Evolutionary conservation across 1,140 invertebrate genomes (phyloP).

Genomic region (Scaptomyza hsui): DNA sequence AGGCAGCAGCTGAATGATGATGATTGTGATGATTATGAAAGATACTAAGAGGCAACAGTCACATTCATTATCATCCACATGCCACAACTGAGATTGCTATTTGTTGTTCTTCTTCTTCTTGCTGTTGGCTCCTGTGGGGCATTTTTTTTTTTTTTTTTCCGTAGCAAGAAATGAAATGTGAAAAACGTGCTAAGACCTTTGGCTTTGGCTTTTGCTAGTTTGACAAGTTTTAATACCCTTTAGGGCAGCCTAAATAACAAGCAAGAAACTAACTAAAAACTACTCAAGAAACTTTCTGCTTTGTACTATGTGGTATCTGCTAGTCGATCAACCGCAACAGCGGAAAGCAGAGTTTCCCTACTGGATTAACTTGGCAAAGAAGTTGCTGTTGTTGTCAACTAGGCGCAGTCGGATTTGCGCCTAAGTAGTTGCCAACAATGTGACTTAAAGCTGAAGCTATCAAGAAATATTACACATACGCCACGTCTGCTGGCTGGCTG

Average conservation of each 20-base stretch:
- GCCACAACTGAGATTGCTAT: constrained; percentile 9
- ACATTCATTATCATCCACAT: constrained; percentile 42
- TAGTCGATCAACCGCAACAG: neutral
- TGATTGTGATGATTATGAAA: constrained; percentile 12
- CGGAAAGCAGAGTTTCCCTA: neutral
- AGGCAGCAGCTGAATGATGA: constrained; percentile 8
- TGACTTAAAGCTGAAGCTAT: constrained; percentile 19
- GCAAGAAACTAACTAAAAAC: neutral
- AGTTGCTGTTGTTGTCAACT: constrained; percentile 22
- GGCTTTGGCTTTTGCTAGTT: constrained; percentile 9
- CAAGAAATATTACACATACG: constrained; percentile 44
- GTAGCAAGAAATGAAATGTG: constrained; percentile 63
- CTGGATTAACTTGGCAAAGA: neutral
- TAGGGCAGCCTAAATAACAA: no score
- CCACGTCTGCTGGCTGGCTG: constrained; percentile 19
- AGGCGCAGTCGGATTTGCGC: constrained; percentile 26
- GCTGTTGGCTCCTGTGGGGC: constrained; percentile 5
- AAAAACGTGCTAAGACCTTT: constrained; percentile 65
- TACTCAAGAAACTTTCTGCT: neutral
- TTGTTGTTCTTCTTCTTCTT: constrained; percentile 16
- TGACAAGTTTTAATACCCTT: neutral
- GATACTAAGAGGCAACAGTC: constrained; percentile 9
- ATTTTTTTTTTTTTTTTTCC: constrained; percentile 6
- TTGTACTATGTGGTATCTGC: constrained; percentile 6
- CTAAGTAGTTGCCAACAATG: constrained; percentile 17